Percentiles rank a stretch among this genome's conserved stretches.
These are phyloP conservation scores for Chrysomallon squamiferum DNA, from an alignment of 1,140 invertebrate genomes.

Conservation along the genomic window DNA sequence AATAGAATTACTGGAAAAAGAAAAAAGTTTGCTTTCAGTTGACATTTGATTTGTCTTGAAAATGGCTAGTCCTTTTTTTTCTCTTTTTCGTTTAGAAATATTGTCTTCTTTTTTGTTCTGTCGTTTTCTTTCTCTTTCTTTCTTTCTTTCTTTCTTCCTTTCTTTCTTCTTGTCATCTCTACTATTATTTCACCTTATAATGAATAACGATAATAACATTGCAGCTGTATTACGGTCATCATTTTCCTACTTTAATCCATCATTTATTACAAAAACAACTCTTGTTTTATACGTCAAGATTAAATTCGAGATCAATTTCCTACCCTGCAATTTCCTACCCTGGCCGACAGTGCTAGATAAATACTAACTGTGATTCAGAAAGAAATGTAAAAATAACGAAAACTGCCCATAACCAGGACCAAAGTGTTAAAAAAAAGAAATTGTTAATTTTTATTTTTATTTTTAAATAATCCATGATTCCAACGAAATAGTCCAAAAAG, in stretches of 20 bases:
- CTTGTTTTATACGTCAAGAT: not conserved
- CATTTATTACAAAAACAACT: not conserved
- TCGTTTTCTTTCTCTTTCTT: not conserved
- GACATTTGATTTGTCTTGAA: not conserved
- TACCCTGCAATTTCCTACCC: too few species aligned
- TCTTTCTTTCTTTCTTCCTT: not conserved
- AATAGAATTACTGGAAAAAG: not conserved
- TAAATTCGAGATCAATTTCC: too few species aligned
- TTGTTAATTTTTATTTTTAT: too few species aligned
- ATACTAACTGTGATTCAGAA: too few species aligned
- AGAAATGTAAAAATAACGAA: too few species aligned
- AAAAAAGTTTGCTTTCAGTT: not conserved
- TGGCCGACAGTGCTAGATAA: too few species aligned
- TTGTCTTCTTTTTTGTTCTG: not conserved
- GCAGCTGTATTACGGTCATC: not conserved
- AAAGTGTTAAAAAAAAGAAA: too few species aligned
- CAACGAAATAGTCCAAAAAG: too few species aligned
- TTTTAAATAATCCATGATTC: too few species aligned
- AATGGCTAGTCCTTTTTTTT: not conserved
- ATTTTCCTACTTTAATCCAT: not conserved
- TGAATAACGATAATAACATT: not conserved
- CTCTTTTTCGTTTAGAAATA: too few species aligned
- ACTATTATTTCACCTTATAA: not conserved
- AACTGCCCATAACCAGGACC: too few species aligned
- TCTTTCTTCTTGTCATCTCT: not conserved